Base-by-base conservation (phyloP, 2,797 vertebrate genomes). In the Xerus rutilus region DNA sequence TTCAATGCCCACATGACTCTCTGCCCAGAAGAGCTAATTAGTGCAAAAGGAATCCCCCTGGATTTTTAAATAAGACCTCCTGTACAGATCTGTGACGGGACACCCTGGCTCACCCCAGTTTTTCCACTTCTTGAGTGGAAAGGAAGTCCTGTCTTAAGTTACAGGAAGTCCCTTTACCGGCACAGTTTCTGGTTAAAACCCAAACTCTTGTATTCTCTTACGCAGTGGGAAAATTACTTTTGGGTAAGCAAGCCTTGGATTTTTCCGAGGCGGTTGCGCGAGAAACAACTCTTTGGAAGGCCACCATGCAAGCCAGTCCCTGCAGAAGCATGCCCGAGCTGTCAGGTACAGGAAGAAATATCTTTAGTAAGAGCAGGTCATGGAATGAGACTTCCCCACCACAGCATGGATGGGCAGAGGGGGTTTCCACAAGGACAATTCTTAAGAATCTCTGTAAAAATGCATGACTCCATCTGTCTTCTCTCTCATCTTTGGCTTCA, bases 401-500 rank as follows among this genome's bases (percentile, higher is more conserved):
- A 69, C 39, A 76, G n/a, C 59, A 5, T 82, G 77, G 81, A 62
- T 25, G 85, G 96, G 93, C 84, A 93, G 94, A 92, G 84, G 89
- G 94, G 96, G 74, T 97, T 98, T 98, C 98, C 98, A 98, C 52
- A 97, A 98, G 98, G 97, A 98, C 95, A 96, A 45, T 96, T 98
- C 98, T 98, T 98, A 98, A 98, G 98, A 98, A 96, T 98, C 98
- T 98, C 97, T 98, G 96, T 98, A 97, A 98, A 98, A 98, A 98
- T 98, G 96, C 97, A 97, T 97, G 97, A 91, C 96, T 98, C 98
- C 98, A 98, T 98, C 98, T 99, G 98, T 98, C 97, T 98, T 97
- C 95, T 97, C 96, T 98, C 97, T 98, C 96, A 97, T 97, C 97
- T 97, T 98, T 98, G 98, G 98, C 98, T 98, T 97, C 85, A 85